Percentiles rank a stretch among this genome's conserved stretches.
These are phyloP conservation scores for Chirona hameri DNA, from an alignment of 2,888 invertebrate species.

Conservation along the genomic window DNA sequence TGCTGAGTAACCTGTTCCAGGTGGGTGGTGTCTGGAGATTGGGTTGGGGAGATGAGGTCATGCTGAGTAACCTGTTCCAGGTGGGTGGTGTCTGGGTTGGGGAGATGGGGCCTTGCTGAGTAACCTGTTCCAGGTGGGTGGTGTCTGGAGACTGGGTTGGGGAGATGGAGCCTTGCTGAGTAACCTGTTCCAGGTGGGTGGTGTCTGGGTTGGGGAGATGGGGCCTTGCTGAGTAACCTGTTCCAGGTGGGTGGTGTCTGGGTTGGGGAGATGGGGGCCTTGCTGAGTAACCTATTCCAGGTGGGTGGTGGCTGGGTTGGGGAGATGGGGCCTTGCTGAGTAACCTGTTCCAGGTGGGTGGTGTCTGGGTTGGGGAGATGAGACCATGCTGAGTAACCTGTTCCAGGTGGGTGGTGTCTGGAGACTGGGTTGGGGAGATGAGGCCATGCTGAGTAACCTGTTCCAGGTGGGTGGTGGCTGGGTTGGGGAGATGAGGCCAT, in stretches of 20 bases:
- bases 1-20: no score
- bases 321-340: neutral
- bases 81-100: no score
- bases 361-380: neutral
- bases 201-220: neutral
- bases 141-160: neutral
- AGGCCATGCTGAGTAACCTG: constrained; percentile 88
- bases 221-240: no score
- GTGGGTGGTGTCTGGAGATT: no score
- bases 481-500: neutral
- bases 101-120: constrained; percentile 96
- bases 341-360: no score
- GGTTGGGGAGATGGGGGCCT: constrained; percentile 85
- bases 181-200: no score
- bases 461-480: constrained; percentile 64
- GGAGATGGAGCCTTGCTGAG: neutral
- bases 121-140: constrained; percentile 73
- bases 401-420: no score
- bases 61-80: no score
- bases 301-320: constrained; percentile 44
- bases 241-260: no score
- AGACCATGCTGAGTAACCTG: no score
- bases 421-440: constrained; percentile 68
- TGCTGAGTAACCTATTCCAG: constrained; percentile 89
- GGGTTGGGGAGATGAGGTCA: neutral